Evolutionary conservation across 2,113 vertebrate genomes (phyloP).

Genomic region (Axis porcinus): DNA sequence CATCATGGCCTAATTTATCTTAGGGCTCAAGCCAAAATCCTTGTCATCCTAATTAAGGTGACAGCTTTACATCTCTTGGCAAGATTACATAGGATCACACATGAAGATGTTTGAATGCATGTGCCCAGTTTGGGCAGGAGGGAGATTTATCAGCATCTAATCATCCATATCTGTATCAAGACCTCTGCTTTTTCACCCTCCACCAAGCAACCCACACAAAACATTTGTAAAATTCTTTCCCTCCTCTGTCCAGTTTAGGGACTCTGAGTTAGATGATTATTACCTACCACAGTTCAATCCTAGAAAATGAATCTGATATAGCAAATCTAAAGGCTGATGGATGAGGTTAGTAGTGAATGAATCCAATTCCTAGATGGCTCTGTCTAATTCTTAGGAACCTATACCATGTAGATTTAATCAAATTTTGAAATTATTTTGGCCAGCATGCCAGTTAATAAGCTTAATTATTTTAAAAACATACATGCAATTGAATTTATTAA

Average conservation of each 20-base stretch:
- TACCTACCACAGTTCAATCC: neutral
- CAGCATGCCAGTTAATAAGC: neutral
- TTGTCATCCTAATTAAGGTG: neutral
- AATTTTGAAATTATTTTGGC: neutral
- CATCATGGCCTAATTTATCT: conserved; percentile 22
- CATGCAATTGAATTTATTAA: neutral
- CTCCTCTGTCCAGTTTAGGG: neutral
- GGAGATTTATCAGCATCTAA: neutral
- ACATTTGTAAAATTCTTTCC: neutral
- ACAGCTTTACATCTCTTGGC: neutral
- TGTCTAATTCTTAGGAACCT: neutral
- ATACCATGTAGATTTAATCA: neutral
- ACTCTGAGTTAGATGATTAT: neutral
- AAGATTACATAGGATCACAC: neutral
- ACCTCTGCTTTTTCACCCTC: neutral
- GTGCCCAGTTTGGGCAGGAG: neutral
- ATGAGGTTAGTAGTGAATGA: neutral
- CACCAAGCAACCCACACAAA: neutral
- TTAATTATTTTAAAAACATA: conserved; percentile 16
- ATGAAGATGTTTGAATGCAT: neutral
- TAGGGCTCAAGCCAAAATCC: neutral
- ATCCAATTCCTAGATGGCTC: neutral
- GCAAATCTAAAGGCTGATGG: neutral
- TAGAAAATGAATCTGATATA: neutral
- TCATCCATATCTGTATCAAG: neutral